Evolutionary conservation across 2,888 invertebrate genomes (phyloP).

Genomic region (Drosophila mulleri): DNA sequence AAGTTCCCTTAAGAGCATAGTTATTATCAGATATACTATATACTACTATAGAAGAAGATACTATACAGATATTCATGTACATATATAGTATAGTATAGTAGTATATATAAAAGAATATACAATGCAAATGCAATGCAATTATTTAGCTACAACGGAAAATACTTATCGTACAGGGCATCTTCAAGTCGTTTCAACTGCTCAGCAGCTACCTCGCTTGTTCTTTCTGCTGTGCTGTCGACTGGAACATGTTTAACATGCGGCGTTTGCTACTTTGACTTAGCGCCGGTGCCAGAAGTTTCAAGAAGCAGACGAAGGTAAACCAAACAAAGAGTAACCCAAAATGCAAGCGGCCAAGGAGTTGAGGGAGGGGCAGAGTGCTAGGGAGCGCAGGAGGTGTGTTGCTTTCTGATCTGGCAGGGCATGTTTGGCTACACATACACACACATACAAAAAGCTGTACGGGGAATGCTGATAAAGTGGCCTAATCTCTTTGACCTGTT

Average conservation of each 20-base stretch:
- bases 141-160: too few species aligned
- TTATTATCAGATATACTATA: too few species aligned
- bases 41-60: too few species aligned
- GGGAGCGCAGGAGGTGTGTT: conserved; percentile 29
- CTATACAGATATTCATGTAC: neutral
- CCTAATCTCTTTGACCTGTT: conserved; percentile 73
- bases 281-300: conserved; percentile 56
- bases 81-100: too few species aligned
- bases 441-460: conserved; percentile 5
- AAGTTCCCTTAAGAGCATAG: neutral
- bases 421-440: conserved; percentile 36
- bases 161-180: neutral
- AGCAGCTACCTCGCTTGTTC: conserved; percentile 21
- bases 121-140: too few species aligned
- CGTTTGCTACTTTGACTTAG: conserved; percentile 73
- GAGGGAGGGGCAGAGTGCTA: conserved; percentile 14
- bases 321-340: conserved; percentile 61
- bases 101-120: too few species aligned
- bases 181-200: neutral
- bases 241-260: conserved; percentile 78
- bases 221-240: conserved; percentile 47
- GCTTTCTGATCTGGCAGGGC: conserved; percentile 43
- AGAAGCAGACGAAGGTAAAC: conserved; percentile 51
- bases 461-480: conserved; percentile 56
- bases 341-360: conserved; percentile 20